These are phyloP conservation scores for Limnephilus auricula DNA, from an alignment of 2,888 invertebrate species.

Conservation along the genomic window DNA sequence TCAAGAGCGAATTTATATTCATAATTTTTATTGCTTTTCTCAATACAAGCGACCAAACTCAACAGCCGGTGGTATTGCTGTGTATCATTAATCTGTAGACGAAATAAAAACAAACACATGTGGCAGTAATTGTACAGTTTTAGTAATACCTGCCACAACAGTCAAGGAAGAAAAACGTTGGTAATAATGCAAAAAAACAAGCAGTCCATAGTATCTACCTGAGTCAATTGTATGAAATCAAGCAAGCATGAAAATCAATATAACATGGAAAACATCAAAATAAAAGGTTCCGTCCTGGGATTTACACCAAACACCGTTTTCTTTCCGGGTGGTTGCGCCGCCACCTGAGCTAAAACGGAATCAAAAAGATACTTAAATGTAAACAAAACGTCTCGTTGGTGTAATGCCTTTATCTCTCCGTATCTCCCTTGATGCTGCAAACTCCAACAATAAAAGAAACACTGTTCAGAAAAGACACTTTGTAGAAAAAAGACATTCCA, in stretches of 20 bases:
- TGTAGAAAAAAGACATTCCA: constrained; percentile 29
- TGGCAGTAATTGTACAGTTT: no score
- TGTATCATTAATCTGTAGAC: no score
- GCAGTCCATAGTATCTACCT: no score
- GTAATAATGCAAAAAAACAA: no score
- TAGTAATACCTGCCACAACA: no score
- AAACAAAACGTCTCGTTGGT: constrained; percentile 2
- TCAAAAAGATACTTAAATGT: neutral
- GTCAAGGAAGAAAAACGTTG: no score
- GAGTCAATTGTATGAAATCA: no score
- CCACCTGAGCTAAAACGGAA: neutral
- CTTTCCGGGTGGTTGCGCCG: neutral
- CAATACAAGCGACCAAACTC: no score
- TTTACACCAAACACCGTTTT: neutral
- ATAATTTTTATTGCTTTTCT: no score
- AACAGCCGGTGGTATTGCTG: no score
- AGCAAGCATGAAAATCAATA: neutral
- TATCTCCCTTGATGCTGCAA: neutral
- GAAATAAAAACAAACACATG: no score
- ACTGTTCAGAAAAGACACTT: constrained; percentile 10
- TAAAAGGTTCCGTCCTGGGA: neutral
- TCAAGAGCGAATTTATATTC: no score
- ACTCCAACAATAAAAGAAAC: constrained; percentile 28
- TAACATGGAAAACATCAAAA: neutral
- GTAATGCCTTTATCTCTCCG: neutral